Base-by-base conservation (phyloP, 2,113 vertebrate species). In the Centropristis striata region DNA sequence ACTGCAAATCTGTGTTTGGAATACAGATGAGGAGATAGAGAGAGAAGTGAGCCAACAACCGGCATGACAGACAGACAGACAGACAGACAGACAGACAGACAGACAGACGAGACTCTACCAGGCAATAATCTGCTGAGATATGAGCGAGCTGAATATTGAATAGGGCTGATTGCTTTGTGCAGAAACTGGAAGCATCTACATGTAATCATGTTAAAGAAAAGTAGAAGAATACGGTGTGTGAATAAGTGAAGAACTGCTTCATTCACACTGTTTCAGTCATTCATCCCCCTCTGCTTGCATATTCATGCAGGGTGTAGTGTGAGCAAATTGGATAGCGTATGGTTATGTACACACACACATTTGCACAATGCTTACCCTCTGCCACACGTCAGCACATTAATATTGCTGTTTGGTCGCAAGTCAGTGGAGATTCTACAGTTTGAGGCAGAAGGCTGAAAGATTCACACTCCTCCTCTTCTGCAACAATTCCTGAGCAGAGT, bases 11-110 rank as follows among this genome's bases (percentile, higher is more conserved):
- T 92, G 84, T 89, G 92, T 71, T 84, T 85, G 78, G 91, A 93
- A 92, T 94, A 93, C 92, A 94, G 86, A 93, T 85, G 87, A 84
- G 90, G 81, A 84, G 61, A 83, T 71, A 75, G 75, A 83, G n/a
- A n/a, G n/a, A n/a, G n/a, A 49, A 78, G 60, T 80, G 55, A 90
- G 72, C 79, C 75, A 80, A 81, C 77, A 82, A 88, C 69, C 79
- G 68, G 66, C 85, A 55, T 84, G 82, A 78, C 73, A 83, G 87
- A 85, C 59, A 79, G 79, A 88, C 60, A 42, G 78, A n/a, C n/a
- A n/a, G n/a, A n/a, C n/a, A n/a, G n/a, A n/a, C n/a, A n/a, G n/a
- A n/a, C n/a, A n/a, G n/a, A n/a, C n/a, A n/a, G n/a, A n/a, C n/a
- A n/a, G n/a, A n/a, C n/a, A n/a, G n/a, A n/a, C n/a, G 67, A 81